phyloP scores from a whole-genome alignment of 2,797 vertebrate species.

The Tympanoctomys barrerae region DNA sequence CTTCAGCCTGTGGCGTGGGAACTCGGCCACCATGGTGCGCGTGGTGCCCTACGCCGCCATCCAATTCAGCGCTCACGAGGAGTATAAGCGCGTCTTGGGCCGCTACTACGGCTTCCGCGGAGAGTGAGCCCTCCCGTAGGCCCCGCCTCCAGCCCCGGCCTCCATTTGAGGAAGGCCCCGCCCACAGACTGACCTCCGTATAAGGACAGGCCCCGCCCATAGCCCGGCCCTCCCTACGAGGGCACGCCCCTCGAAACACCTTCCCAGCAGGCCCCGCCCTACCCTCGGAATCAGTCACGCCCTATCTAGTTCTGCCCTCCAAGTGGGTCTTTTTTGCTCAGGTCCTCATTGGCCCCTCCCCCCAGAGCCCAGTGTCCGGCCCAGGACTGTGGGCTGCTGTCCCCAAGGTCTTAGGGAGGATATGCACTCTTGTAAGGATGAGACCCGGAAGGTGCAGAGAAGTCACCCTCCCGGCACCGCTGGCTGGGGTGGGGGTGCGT shows the following conservation, averaged over 20 bases:
- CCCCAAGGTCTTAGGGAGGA: neutral
- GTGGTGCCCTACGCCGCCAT: slow-evolving; percentile 98
- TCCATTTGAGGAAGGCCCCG: fast-evolving
- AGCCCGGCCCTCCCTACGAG: too few relatives aligned
- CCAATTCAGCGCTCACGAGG: slow-evolving; percentile 98
- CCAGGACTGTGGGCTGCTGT: too few relatives aligned
- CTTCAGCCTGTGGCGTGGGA: slow-evolving; percentile 97
- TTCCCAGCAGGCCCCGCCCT: too few relatives aligned
- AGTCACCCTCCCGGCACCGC: neutral
- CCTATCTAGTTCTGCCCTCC: too few relatives aligned
- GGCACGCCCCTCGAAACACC: neutral
- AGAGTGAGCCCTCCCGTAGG: slow-evolving; percentile 88
- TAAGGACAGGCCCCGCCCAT: neutral
- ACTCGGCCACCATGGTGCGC: slow-evolving; percentile 99
- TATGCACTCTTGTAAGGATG: neutral
- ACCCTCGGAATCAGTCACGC: fast-evolving
- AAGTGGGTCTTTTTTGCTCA: neutral
- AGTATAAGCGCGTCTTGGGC: slow-evolving; percentile 96
- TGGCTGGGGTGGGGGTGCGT: neutral
- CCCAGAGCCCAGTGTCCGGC: neutral
- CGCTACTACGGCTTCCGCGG: slow-evolving; percentile 95
- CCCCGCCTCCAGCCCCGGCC: neutral
- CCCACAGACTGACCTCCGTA: too few relatives aligned
- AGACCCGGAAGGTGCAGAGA: neutral
- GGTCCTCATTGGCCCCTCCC: fast-evolving